Base-by-base conservation (phyloP, 2,797 vertebrate genomes). In the Halcyon smyrnensis region DNA sequence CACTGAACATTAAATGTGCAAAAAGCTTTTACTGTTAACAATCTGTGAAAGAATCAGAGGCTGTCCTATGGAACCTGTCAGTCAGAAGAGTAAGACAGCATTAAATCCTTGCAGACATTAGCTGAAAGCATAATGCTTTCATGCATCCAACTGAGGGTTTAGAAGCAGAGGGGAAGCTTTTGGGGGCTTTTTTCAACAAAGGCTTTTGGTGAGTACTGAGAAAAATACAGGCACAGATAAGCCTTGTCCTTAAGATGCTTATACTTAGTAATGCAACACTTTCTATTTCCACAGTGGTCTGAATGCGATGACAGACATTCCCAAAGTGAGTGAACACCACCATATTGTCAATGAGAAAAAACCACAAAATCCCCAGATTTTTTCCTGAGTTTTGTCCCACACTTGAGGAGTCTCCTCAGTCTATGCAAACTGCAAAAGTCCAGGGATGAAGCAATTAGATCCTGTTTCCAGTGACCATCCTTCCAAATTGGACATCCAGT, bases 301-400 rank as follows among this genome's bases (percentile, higher is more conserved):
- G 64, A 54, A 45, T 32, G 17, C 27, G 77, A 7, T 20, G 15
- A 32, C 10, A 36, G 3, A 60, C 4, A 37, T 73, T 84, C 21
- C n/a, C n/a, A 1, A 2, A 30, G 30, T 6, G 12, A 91, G 57
- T 5, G 14, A 70, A 19, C 16, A 16, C 0, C 0, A 54, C 32
- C 11, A 43, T 6, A 34, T 1, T 34, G 15, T 6, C 83, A 54
- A 11, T 2, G 16, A 28, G 60, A 32, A 87, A 80, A 78, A 83
- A 85, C 15, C 8, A 80, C 4, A 86, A 57, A 80, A 82, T 27
- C 3, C 5, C 18, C 8, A 4, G 8, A 19, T 54, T 62, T 63
- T 53, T 63, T 45, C 37, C 48, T 28, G 23, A 87, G 34, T 6
- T 74, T 65, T 64, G 16, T 5, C 6, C 23, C 32, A 37, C 15